Conservation (phyloP, 1,140 invertebrate species). For the Drosophila melanogaster region DNA sequence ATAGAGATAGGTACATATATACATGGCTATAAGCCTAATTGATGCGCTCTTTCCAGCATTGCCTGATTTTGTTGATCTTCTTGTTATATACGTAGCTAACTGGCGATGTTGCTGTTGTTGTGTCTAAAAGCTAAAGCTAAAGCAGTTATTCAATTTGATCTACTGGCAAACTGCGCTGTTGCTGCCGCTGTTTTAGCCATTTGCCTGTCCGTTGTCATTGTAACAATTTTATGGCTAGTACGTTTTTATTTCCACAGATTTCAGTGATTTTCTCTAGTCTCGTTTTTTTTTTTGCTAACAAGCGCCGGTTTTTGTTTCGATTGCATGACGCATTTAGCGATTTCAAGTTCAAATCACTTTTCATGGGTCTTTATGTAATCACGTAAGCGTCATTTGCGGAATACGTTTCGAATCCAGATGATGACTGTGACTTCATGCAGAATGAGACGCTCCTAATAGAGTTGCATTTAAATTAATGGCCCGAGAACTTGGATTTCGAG, state of each 20-base stretch:
- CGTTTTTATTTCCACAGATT: constrained; percentile 64
- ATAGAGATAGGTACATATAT: not conserved
- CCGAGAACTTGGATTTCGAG: constrained; percentile 4
- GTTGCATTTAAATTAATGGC: constrained; percentile 50
- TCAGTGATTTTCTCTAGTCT: constrained; percentile 44
- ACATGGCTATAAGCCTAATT: constrained; percentile 40
- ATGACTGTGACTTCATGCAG: constrained; percentile 22
- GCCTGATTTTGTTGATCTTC: constrained; percentile 35
- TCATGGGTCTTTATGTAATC: constrained; percentile 71
- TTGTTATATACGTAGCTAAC: constrained; percentile 25
- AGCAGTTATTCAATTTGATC: constrained; percentile 62
- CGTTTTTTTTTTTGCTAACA: constrained; percentile 8
- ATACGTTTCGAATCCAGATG: constrained; percentile 13
- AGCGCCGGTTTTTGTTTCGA: constrained; percentile 38
- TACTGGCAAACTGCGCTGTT: constrained; percentile 29
- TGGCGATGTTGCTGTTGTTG: constrained; percentile 13
- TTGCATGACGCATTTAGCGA: constrained; percentile 69
- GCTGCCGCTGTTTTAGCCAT: constrained; percentile 44
- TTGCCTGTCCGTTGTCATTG: constrained; percentile 58
- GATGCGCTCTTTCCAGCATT: constrained; percentile 27
- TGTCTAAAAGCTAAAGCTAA: constrained; percentile 5
- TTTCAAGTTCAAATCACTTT: constrained; percentile 74
- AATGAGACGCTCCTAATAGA: constrained; percentile 25
- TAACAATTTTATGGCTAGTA: constrained; percentile 72
- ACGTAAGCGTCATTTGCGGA: constrained; percentile 62